Conservation (phyloP, 2,113 vertebrate genomes). For the Choloepus hoffmanni region DNA sequence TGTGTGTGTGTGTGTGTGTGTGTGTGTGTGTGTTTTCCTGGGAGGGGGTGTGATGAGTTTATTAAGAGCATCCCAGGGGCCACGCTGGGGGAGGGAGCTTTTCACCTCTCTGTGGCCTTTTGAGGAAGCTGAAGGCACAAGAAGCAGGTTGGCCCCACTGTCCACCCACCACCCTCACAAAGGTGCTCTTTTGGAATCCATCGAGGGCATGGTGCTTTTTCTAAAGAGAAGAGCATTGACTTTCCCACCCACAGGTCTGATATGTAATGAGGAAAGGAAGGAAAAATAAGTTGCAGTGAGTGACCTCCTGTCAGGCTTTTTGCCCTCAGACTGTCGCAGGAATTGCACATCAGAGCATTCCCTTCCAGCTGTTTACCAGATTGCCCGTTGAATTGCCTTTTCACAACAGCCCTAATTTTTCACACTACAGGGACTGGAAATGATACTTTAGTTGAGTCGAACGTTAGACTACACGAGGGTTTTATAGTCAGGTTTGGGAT, state of each 20-base stretch:
- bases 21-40: neutral
- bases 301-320: accelerated
- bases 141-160: neutral
- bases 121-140: neutral
- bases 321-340: neutral
- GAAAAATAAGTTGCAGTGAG: too few species aligned
- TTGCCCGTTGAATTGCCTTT: neutral
- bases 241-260: neutral
- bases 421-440: neutral
- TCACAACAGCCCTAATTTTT: neutral
- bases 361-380: neutral
- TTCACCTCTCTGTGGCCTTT: neutral
- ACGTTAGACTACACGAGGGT: neutral
- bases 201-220: neutral
- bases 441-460: neutral
- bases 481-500: constrained; percentile 12
- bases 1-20: too few species aligned
- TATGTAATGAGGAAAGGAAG: neutral
- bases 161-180: neutral
- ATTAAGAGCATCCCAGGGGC: neutral
- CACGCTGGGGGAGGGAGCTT: neutral
- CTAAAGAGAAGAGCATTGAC: neutral
- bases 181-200: neutral
- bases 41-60: neutral
- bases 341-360: neutral